Evolutionary conservation across 1,140 invertebrate species (phyloP).

Genomic region (Xylocopa sonorina): DNA sequence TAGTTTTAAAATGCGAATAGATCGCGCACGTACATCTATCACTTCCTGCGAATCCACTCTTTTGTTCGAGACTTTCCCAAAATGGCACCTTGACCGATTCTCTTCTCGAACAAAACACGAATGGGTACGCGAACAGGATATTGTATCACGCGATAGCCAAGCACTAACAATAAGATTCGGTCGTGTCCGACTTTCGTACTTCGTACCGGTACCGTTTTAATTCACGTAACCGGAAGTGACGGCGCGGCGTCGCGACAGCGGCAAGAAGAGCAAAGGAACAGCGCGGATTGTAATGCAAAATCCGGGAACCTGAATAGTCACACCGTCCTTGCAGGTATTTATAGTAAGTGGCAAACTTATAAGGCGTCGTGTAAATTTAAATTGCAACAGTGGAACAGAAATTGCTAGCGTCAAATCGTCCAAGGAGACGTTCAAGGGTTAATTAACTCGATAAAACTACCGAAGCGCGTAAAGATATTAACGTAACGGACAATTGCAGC

Average conservation of each 20-base stretch:
- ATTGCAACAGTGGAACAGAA: neutral
- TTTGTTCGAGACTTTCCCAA: neutral
- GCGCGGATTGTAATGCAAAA: neutral
- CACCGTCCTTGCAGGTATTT: neutral
- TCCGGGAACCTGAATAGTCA: neutral
- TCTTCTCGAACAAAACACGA: constrained; percentile 6
- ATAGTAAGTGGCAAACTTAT: neutral
- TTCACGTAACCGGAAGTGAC: constrained; percentile 26
- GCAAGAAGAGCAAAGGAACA: neutral
- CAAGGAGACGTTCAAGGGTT: too few species aligned
- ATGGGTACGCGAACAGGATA: constrained; percentile 10
- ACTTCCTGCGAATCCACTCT: neutral
- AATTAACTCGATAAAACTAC: too few species aligned
- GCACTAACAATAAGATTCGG: constrained; percentile 15
- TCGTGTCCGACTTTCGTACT: constrained; percentile 29
- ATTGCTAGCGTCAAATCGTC: too few species aligned
- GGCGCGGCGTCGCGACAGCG: neutral
- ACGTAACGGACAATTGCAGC: too few species aligned
- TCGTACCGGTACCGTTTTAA: constrained; percentile 28
- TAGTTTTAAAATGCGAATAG: neutral
- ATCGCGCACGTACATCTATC: neutral
- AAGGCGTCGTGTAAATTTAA: neutral
- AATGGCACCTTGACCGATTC: neutral
- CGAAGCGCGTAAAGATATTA: too few species aligned
- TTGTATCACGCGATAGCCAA: constrained; percentile 3